phyloP scores from a whole-genome alignment of 2,113 vertebrate genomes.

The Megatriorchis doriae region DNA sequence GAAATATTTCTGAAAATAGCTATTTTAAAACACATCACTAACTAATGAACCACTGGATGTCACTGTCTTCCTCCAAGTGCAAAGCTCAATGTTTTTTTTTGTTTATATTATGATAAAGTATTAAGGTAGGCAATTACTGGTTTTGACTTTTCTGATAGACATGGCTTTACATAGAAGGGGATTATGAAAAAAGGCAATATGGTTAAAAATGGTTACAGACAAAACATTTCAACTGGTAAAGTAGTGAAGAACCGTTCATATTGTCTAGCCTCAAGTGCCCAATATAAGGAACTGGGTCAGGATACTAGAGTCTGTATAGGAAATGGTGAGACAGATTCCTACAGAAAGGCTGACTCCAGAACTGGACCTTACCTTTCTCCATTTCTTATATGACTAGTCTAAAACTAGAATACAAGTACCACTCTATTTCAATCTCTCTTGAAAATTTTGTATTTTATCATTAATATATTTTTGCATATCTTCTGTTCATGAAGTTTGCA shows the following conservation, averaged over 20 bases:
- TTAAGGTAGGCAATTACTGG: not conserved
- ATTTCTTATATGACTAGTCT: not conserved
- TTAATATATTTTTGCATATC: not conserved
- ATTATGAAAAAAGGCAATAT: not conserved
- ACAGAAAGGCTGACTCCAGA: not conserved
- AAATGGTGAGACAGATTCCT: not conserved
- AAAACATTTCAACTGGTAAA: not conserved
- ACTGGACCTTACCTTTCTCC: not conserved
- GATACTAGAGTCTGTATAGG: not conserved
- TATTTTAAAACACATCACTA: not conserved
- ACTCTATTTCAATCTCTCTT: not conserved
- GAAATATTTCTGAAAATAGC: not conserved
- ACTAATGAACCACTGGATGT: not conserved
- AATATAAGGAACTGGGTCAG: accelerated
- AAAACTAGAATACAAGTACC: not conserved
- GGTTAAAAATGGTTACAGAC: not conserved
- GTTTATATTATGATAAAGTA: not conserved
- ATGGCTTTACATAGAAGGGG: not conserved
- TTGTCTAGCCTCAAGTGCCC: not conserved
- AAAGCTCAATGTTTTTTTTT: not conserved
- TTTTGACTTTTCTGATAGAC: accelerated
- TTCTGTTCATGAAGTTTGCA: not conserved
- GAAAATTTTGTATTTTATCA: not conserved
- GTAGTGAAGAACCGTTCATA: accelerated
- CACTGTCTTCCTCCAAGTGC: not conserved